These are phyloP conservation scores for Cistogaster globosa DNA, from an alignment of 2,888 invertebrate genomes.

Conservation along the genomic window DNA sequence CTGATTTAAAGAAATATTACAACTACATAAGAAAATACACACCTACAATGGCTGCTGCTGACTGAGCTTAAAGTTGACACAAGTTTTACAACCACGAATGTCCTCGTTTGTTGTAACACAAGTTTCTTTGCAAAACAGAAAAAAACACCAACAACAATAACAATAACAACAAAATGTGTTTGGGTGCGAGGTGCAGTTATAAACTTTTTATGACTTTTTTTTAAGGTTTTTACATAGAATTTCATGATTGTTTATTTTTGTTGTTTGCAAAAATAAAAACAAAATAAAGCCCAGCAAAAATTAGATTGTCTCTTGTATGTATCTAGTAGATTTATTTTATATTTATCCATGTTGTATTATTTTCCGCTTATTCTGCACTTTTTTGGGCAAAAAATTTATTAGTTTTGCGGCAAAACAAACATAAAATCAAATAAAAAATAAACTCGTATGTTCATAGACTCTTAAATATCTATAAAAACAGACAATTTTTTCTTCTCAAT, in stretches of 20 bases:
- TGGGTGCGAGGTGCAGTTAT: constrained; percentile 13
- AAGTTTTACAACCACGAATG: constrained; percentile 62
- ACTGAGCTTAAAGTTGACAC: constrained; percentile 60
- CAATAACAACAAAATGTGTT: not conserved
- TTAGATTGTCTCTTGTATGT: constrained; percentile 58
- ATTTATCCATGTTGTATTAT: constrained; percentile 47
- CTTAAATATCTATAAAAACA: constrained; percentile 31
- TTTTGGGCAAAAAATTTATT: constrained; percentile 62
- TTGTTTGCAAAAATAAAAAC: not conserved
- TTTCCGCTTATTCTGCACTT: constrained; percentile 64
- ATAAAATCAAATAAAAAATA: constrained; percentile 20
- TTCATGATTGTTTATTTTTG: constrained; percentile 1
- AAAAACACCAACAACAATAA: too few relatives aligned
- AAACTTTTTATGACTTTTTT: constrained; percentile 51
- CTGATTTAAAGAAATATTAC: not conserved
- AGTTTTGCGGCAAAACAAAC: constrained; percentile 60
- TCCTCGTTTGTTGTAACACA: constrained; percentile 72
- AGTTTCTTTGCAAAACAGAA: constrained; percentile 29
- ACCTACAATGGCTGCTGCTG: constrained; percentile 56
- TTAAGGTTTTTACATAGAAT: constrained; percentile 17
- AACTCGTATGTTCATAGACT: constrained; percentile 12
- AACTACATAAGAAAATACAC: constrained; percentile 22
- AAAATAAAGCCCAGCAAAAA: constrained; percentile 16
- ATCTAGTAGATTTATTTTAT: constrained; percentile 56
- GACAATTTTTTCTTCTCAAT: constrained; percentile 1